These are phyloP conservation scores for Pangasius larnaudii DNA, from an alignment of 2,797 vertebrate species.

Conservation along the genomic window DNA sequence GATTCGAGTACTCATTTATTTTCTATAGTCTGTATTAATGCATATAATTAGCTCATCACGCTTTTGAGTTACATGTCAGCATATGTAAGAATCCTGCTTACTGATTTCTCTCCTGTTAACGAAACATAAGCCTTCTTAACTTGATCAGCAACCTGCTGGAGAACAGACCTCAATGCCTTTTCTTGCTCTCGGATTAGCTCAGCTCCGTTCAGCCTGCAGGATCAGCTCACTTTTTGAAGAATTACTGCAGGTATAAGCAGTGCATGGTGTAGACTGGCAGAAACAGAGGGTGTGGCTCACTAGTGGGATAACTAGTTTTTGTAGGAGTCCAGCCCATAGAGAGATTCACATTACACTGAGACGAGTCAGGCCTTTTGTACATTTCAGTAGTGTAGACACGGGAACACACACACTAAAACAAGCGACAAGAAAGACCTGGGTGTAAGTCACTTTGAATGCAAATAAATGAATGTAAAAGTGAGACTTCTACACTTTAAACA, in stretches of 20 bases:
- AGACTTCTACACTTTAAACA: background rate
- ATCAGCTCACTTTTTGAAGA: slow-evolving; percentile 14
- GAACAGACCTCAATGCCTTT: slow-evolving; percentile 53
- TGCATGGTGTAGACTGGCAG: background rate
- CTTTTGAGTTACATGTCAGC: background rate
- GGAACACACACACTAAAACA: background rate
- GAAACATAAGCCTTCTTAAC: slow-evolving; percentile 49
- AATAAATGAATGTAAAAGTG: background rate
- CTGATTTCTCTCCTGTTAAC: background rate
- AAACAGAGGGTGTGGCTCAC: slow-evolving; percentile 39
- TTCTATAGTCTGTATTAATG: background rate
- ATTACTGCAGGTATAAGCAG: slow-evolving; percentile 23
- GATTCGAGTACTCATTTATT: background rate
- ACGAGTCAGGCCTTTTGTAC: slow-evolving; percentile 40
- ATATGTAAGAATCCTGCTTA: background rate
- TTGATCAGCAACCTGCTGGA: slow-evolving; percentile 61
- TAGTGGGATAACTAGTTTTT: slow-evolving; percentile 26
- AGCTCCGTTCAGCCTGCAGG: slow-evolving; percentile 35
- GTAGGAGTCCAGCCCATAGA: slow-evolving; percentile 33
- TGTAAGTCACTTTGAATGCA: background rate
- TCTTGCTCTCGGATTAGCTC: slow-evolving; percentile 34
- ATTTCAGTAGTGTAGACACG: background rate
- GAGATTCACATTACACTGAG: slow-evolving; percentile 22
- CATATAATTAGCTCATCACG: background rate
- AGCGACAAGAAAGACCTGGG: too few relatives aligned